Conservation (phyloP, 1,140 invertebrate species). For the Tribolium castaneum region DNA sequence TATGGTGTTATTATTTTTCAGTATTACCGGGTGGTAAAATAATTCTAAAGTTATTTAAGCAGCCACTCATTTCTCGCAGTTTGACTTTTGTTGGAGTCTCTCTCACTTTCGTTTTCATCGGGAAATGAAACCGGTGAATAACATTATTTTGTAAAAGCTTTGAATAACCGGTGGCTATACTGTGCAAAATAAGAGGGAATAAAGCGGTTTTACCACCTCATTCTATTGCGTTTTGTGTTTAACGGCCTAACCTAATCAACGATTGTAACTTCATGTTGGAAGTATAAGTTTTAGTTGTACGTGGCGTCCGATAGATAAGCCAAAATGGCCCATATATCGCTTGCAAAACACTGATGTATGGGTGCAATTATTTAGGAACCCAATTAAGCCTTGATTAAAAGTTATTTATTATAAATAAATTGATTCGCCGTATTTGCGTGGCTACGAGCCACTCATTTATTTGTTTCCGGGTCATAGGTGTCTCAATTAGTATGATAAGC, state of each 20-base stretch:
- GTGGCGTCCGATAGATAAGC: neutral
- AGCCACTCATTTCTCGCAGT: neutral
- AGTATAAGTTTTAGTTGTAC: conserved; percentile 11
- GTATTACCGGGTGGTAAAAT: too few species aligned
- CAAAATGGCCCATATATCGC: neutral
- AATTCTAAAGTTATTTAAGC: neutral
- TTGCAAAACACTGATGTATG: neutral
- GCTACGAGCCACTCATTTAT: too few species aligned
- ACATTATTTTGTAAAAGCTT: conserved; percentile 31
- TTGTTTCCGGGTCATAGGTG: too few species aligned
- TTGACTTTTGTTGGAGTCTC: conserved; percentile 13
- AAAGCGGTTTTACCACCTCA: neutral
- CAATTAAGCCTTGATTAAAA: conserved; percentile 7
- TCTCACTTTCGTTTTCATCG: conserved; percentile 6
- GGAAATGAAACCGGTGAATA: conserved; percentile 26
- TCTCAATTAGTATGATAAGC: neutral
- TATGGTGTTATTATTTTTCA: too few species aligned
- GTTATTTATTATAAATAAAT: neutral
- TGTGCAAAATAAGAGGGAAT: conserved; percentile 7
- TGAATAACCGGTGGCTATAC: conserved; percentile 16
- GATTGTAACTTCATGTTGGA: neutral
- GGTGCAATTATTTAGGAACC: neutral
- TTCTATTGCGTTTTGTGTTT: neutral
- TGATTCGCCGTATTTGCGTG: neutral
- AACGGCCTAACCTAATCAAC: neutral